Evolutionary conservation across 2,888 invertebrate species (phyloP), one percentile per base, ranked within the genome.

Genomic region (Macrophya alboannulata): DNA sequence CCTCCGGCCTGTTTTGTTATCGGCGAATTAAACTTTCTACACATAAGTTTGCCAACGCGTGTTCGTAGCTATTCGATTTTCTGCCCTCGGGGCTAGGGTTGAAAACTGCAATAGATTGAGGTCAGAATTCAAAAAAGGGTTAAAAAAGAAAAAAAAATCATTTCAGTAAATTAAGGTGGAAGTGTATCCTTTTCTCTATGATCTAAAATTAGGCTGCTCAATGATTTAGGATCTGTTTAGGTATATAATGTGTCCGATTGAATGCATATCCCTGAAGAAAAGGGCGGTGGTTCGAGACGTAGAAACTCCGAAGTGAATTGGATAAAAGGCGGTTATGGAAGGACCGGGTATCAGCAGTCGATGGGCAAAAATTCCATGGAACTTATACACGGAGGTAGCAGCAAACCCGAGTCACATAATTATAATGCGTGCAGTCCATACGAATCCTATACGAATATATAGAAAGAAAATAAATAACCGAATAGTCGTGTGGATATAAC

Each of bases 401-500:
- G 5, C 25, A 31, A 17, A 55, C 37, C 48, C 9, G 4, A 31
- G 55, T 37, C 31, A 15, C 55, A 31, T 68, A 37, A 68, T 68
- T 68, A 68, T 4, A 68, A 68, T 25, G 72, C 40, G 43, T 74
- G 45, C n/a, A n/a, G n/a, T n/a, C 71, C 40, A 71, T n/a, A 9
- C 1, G 10, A 71, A 37, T 25, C 17, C n/a, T 8, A n/a, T n/a
- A 71, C n/a, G 40, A 45, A 40, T 74, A 15, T 25, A 62, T 25
- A 62, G 43, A 62, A 43, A 62, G 43, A n/a, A 62, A 40, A 37
- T 51, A 21, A 25, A 25, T 37, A 51, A 9, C 43, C 25, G 81
- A 81, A 62, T 40, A 62, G 81, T 62, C 59, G 59, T 62, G 59
- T 62, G 59, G 40, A 55, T 81, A 81, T 81, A 81, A 45, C 21